Percentiles rank a stretch among this genome's conserved stretches.
Conservation (phyloP, 2,113 vertebrate species). For the Muntiacus muntjak region DNA sequence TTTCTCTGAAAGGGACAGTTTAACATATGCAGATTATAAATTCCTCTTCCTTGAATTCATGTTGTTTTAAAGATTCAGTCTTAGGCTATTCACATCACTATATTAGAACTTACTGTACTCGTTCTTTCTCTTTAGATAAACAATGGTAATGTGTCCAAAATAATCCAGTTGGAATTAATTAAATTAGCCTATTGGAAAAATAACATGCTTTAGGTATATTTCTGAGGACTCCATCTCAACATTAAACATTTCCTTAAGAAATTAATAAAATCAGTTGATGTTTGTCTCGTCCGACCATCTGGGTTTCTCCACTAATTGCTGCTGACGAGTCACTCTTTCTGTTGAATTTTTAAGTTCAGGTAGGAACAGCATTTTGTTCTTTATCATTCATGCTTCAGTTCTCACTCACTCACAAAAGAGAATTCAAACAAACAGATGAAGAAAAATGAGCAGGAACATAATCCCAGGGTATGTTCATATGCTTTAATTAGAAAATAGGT, state of each 20-base stretch:
- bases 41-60: neutral
- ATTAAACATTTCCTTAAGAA: slow-evolving; percentile 53
- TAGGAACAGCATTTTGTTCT: slow-evolving; percentile 47
- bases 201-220: slow-evolving; percentile 27
- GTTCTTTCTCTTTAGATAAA: slow-evolving; percentile 49
- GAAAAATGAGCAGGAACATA: neutral
- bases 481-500: neutral
- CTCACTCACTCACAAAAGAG: neutral
- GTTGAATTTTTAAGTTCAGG: slow-evolving; percentile 63
- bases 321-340: slow-evolving; percentile 55
- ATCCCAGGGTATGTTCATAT: neutral
- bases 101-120: slow-evolving; percentile 12
- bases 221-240: slow-evolving; percentile 39
- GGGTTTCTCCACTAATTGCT: slow-evolving; percentile 61
- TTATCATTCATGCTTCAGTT: slow-evolving; percentile 45
- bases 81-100: neutral
- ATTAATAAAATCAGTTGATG: slow-evolving; percentile 67
- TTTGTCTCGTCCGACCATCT: slow-evolving; percentile 62
- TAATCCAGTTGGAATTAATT: slow-evolving; percentile 53
- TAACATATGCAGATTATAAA: neutral
- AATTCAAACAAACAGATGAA: slow-evolving; percentile 42
- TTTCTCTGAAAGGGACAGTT: neutral
- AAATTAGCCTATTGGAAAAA: slow-evolving; percentile 36
- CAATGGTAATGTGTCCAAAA: slow-evolving; percentile 39
- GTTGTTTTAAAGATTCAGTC: neutral